Evolutionary conservation across 2,797 vertebrate species (phyloP).

Genomic region (Ambastaia sidthimunki): DNA sequence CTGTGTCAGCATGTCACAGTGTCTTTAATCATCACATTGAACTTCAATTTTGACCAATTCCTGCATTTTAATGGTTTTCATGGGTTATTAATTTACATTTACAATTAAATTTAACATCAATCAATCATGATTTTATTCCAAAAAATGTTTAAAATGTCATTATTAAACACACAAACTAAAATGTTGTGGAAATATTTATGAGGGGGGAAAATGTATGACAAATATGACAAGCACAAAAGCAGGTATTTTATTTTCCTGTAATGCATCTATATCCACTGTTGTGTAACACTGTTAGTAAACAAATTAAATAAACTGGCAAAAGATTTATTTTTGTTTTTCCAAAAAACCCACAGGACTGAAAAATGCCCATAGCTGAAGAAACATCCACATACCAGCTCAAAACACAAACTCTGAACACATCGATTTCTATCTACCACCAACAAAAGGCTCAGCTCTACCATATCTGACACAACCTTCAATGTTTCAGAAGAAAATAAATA

Average conservation of each 20-base stretch:
- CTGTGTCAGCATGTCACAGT: slow-evolving; percentile 33
- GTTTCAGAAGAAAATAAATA: slow-evolving; percentile 51
- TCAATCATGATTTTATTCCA: too few relatives aligned
- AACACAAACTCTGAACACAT: slow-evolving; percentile 1
- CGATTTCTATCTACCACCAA: slow-evolving; percentile 26
- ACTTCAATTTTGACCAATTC: slow-evolving; percentile 34
- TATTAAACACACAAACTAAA: neutral
- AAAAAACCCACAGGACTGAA: neutral
- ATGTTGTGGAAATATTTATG: too few relatives aligned
- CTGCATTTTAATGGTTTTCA: neutral
- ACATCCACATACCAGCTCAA: neutral
- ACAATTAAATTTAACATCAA: too few relatives aligned
- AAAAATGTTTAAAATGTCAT: neutral
- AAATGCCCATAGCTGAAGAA: neutral
- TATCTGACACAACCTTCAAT: slow-evolving; percentile 53
- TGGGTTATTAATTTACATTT: neutral
- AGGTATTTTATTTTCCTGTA: neutral
- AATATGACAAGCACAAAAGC: too few relatives aligned
- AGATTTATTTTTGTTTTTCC: too few relatives aligned
- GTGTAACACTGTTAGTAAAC: neutral
- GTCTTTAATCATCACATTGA: slow-evolving; percentile 20
- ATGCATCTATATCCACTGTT: neutral
- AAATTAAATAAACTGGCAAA: neutral
- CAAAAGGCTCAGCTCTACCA: slow-evolving; percentile 20
- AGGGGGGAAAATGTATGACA: too few relatives aligned